Percentiles rank a stretch among this genome's conserved stretches.
These are phyloP conservation scores for Lepisosteus osseus DNA, from an alignment of 2,113 vertebrate species.

Conservation along the genomic window DNA sequence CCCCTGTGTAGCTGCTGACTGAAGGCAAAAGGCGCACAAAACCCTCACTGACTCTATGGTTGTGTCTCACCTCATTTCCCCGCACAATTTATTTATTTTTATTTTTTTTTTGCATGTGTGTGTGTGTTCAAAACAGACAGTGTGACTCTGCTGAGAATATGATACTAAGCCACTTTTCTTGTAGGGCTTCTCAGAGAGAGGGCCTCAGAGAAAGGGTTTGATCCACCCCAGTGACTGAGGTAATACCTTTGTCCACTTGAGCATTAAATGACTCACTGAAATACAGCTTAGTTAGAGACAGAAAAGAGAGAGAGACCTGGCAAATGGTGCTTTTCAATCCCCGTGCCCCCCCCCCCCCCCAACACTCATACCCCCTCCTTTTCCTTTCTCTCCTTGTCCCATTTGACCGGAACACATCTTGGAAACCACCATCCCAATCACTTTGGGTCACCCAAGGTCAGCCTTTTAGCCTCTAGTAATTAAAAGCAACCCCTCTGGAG, in stretches of 20 bases:
- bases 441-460: constrained; percentile 77
- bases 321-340: constrained; percentile 64
- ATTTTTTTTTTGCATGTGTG: constrained; percentile 27
- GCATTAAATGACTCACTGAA: constrained; percentile 78
- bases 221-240: constrained; percentile 72
- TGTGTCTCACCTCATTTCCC: constrained; percentile 54
- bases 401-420: constrained; percentile 61
- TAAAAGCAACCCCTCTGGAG: constrained; percentile 82
- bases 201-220: constrained; percentile 66
- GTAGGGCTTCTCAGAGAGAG: constrained; percentile 59
- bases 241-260: constrained; percentile 83
- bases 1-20: constrained; percentile 36
- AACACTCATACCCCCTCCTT: constrained; percentile 21
- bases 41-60: constrained; percentile 28
- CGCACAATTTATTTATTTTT: constrained; percentile 5
- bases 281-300: constrained; percentile 73
- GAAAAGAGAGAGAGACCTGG: constrained; percentile 49
- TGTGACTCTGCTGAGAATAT: constrained; percentile 57
- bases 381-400: constrained; percentile 45
- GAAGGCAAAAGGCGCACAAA: constrained; percentile 32
- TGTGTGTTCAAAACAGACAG: constrained; percentile 36
- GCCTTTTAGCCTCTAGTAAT: constrained; percentile 82
- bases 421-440: constrained; percentile 73
- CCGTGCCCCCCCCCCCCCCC: constrained; percentile 26
- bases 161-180: constrained; percentile 66